Percentiles rank a stretch among this genome's conserved stretches.
Conservation (phyloP, 2,888 invertebrate genomes). For the Podotricha telesiphe region DNA sequence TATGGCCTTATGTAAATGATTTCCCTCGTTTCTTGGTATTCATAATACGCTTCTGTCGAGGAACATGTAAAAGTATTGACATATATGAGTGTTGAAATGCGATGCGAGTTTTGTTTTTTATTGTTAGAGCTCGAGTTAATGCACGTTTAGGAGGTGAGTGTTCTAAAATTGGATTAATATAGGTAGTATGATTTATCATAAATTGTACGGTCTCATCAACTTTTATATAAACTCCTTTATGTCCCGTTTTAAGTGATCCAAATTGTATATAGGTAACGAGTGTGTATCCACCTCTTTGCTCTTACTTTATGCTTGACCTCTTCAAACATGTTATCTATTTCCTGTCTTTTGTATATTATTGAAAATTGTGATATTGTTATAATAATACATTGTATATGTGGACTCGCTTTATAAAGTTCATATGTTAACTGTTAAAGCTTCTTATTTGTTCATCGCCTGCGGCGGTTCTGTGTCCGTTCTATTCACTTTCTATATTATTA, state of each 20-base stretch:
- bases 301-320: constrained; percentile 80
- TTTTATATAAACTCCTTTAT: constrained; percentile 63
- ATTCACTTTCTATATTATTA: constrained; percentile 41
- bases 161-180: constrained; percentile 70
- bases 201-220: constrained; percentile 61
- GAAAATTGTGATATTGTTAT: constrained; percentile 84
- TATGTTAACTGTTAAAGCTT: constrained; percentile 61
- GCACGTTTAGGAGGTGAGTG: constrained; percentile 74
- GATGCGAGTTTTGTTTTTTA: constrained; percentile 54
- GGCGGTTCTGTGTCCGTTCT: constrained; percentile 37
- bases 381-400: constrained; percentile 67
- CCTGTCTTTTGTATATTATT: constrained; percentile 81
- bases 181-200: constrained; percentile 64
- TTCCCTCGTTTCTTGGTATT: constrained; percentile 67
- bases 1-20: constrained; percentile 83
- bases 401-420: constrained; percentile 61
- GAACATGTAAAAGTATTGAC: constrained; percentile 57
- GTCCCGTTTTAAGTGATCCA: constrained; percentile 67
- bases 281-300: constrained; percentile 68
- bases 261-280: constrained; percentile 66
- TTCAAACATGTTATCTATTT: constrained; percentile 76
- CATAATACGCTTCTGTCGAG: constrained; percentile 69
- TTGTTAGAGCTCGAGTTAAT: constrained; percentile 66
- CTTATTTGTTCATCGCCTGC: constrained; percentile 37
- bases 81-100: constrained; percentile 59